Base-by-base conservation (phyloP, 2,797 vertebrate genomes). In the Smutsia gigantea region DNA sequence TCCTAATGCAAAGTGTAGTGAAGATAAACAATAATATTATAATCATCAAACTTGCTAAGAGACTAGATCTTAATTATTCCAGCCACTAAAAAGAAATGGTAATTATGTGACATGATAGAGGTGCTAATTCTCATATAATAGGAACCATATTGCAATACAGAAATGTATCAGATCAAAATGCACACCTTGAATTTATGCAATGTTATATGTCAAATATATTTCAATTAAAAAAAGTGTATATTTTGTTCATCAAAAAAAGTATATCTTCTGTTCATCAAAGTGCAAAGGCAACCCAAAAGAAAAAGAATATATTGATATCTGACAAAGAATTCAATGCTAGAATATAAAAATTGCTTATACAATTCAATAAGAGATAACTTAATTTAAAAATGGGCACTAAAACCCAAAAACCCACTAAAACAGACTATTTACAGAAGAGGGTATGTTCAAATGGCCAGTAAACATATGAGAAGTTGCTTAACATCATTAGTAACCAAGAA, bases 401-500 rank as follows among this genome's bases (percentile, higher is more conserved):
- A 11, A 46, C 46, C 46, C 46, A 85, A 90, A 71, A 64, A 81
- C 25, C 69, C 23, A 10, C 11, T 11, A 46, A 46, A 31, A 69
- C 14, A 49, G 55, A 75, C 12, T 55, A 19, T 46, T 90, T 83
- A 79, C 21, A 84, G 55, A 69, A 46, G 55, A 84, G 27, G 1
- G 13, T 66, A 71, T 69, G n/a, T 81, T 19, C 34, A 68, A 79
- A 71, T 79, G 37, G 18, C 13, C n/a, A 85, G 18, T 63, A 78
- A 93, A 61, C 37, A 64, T 51, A 25, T 61, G 49, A 84, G 86
- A 95, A 68, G 5, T 72, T 74, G 31, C n/a, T 78, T 39, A 55
- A 49, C 61, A 29, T 87, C 29, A n/a, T 79, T 42, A 92, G 39
- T 37, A 63, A 96, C 12, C 31, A 92, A 90, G 69, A 46, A 95